These are phyloP conservation scores for Scortum barcoo DNA, from an alignment of 2,113 vertebrate genomes.

Conservation along the genomic window DNA sequence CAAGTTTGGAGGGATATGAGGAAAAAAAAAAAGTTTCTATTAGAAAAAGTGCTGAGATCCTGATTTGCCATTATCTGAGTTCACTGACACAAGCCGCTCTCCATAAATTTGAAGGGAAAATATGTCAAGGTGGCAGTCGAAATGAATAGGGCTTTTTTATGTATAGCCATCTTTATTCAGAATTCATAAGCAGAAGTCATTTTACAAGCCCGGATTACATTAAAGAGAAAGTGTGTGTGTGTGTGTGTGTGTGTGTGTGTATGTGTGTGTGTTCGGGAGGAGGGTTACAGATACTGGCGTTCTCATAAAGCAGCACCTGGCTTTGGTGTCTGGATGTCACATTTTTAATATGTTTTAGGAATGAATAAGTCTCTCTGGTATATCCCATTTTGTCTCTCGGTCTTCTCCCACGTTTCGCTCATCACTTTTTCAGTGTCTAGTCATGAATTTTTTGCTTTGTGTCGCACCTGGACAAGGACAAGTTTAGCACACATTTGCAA, in stretches of 20 bases:
- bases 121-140: constrained; percentile 56
- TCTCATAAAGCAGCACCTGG: constrained; percentile 39
- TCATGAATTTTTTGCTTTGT: constrained; percentile 1
- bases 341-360: constrained; percentile 53
- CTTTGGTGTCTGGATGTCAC: constrained; percentile 42
- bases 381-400: constrained; percentile 28
- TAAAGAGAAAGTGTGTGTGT: constrained; percentile 32
- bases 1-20: background rate
- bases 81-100: constrained; percentile 50
- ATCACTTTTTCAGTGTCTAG: constrained; percentile 29
- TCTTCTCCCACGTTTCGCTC: constrained; percentile 5
- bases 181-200: constrained; percentile 63
- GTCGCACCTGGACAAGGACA: background rate
- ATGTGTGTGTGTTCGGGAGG: constrained; percentile 2
- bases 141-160: constrained; percentile 51
- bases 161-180: constrained; percentile 56
- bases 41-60: constrained; percentile 62
- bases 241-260: constrained; percentile 24
- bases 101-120: constrained; percentile 47
- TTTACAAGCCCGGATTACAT: constrained; percentile 49
- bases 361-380: background rate
- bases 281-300: constrained; percentile 16
- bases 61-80: constrained; percentile 43
- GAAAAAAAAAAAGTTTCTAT: constrained; percentile 43
- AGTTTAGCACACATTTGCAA: background rate